phyloP scores from a whole-genome alignment of 2,797 vertebrate genomes.

The Cryptoblepharus egeriae region DNA sequence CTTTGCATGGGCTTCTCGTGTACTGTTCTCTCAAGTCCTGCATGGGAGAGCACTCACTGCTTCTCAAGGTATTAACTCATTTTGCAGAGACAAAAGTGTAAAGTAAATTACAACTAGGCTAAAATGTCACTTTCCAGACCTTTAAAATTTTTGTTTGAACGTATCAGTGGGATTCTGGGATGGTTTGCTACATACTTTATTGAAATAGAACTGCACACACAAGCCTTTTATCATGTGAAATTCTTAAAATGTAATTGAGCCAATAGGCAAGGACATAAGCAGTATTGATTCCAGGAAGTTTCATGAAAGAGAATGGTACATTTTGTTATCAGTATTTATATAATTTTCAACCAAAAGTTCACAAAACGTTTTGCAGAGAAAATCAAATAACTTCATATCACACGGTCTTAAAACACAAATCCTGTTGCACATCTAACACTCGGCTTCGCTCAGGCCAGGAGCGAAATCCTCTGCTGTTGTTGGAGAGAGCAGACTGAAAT shows the following conservation, averaged over 20 bases:
- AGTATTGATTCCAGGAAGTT: background rate
- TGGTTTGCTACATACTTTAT: background rate
- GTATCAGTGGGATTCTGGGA: background rate
- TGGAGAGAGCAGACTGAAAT: background rate
- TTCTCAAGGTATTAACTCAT: background rate
- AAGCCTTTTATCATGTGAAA: background rate
- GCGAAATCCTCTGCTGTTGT: background rate
- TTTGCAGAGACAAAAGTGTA: too few relatives aligned
- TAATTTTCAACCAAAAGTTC: too few relatives aligned
- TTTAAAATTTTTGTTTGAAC: background rate
- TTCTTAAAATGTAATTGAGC: background rate
- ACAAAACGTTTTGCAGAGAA: too few relatives aligned
- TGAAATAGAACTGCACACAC: background rate
- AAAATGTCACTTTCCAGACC: background rate
- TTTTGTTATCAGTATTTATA: too few relatives aligned
- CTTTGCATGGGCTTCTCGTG: too few relatives aligned
- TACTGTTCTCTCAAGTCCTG: background rate
- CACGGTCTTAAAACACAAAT: background rate
- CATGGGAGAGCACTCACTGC: background rate
- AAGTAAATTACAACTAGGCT: too few relatives aligned
- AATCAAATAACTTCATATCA: background rate
- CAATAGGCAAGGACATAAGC: fast-evolving
- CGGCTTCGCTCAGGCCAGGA: too few relatives aligned
- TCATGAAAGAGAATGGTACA: too few relatives aligned
- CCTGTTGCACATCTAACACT: too few relatives aligned